Evolutionary conservation across 2,113 vertebrate genomes (phyloP).

Genomic region (Macrotis lagotis): DNA sequence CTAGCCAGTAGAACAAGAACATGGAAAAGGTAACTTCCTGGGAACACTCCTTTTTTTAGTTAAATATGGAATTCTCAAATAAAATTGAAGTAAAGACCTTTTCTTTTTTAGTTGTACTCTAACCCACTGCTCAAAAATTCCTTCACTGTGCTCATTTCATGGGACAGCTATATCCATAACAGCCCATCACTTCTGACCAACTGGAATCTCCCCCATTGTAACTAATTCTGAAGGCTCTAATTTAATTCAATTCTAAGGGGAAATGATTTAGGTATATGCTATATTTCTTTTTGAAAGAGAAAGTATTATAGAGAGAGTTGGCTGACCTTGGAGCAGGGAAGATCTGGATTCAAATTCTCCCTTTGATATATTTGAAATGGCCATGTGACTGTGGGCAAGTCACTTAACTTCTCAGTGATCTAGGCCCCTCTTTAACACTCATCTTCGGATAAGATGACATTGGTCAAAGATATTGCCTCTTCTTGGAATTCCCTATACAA

Average conservation of each 20-base stretch:
- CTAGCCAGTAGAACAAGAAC: slow-evolving; percentile 19
- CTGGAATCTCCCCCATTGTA: not conserved
- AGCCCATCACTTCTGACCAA: not conserved
- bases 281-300: not conserved
- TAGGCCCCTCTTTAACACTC: not conserved
- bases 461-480: not conserved
- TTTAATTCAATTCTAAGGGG: not conserved
- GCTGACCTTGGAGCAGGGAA: not conserved
- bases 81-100: slow-evolving; percentile 17
- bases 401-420: not conserved
- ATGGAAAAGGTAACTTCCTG: slow-evolving; percentile 10
- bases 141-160: not conserved
- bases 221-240: not conserved
- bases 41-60: slow-evolving; percentile 27
- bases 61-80: slow-evolving; percentile 41
- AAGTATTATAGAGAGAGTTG: not conserved
- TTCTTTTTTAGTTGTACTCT: not conserved
- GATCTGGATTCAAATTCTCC: not conserved
- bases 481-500: not conserved
- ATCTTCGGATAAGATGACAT: not conserved
- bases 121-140: not conserved
- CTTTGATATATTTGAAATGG: not conserved
- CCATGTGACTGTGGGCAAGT: not conserved
- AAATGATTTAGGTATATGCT: not conserved
- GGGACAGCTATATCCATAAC: not conserved